phyloP scores from a whole-genome alignment of 1,140 invertebrate genomes.

The Hyphantria cunea region DNA sequence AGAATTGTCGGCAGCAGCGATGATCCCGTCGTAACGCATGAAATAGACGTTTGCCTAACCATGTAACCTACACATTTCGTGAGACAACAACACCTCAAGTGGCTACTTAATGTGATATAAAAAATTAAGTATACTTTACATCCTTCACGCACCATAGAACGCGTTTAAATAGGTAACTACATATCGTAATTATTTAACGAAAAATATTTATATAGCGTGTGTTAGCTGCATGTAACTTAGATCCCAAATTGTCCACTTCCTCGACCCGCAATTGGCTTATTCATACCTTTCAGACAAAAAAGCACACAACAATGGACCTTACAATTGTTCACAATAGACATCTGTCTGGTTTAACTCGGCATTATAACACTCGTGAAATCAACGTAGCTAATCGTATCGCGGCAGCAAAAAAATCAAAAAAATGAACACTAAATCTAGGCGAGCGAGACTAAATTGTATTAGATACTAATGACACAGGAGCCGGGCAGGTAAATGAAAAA shows the following conservation, averaged over 20 bases:
- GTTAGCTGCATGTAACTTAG: slow-evolving; percentile 25
- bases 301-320: slow-evolving; percentile 53
- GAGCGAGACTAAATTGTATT: slow-evolving; percentile 47
- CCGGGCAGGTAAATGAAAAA: slow-evolving; percentile 62
- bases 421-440: slow-evolving; percentile 37
- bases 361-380: slow-evolving; percentile 35
- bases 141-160: slow-evolving; percentile 23
- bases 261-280: slow-evolving; percentile 61
- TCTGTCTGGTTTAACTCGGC: slow-evolving; percentile 39
- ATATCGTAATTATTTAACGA: slow-evolving; percentile 19
- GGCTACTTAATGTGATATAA: slow-evolving; percentile 32
- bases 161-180: slow-evolving; percentile 5
- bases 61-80: slow-evolving; percentile 22
- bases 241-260: slow-evolving; percentile 66
- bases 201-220: slow-evolving; percentile 38
- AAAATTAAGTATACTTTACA: slow-evolving; percentile 28
- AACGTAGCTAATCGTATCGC: slow-evolving; percentile 24
- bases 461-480: slow-evolving; percentile 56
- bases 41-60: slow-evolving; percentile 43
- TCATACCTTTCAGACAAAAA: slow-evolving; percentile 67
- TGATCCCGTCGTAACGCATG: slow-evolving; percentile 53
- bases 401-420: slow-evolving; percentile 32
- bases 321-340: slow-evolving; percentile 50
- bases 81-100: slow-evolving; percentile 31
- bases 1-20: slow-evolving; percentile 35